Conservation (phyloP, 2,888 invertebrate species). For the Bombyx huttoni region DNA sequence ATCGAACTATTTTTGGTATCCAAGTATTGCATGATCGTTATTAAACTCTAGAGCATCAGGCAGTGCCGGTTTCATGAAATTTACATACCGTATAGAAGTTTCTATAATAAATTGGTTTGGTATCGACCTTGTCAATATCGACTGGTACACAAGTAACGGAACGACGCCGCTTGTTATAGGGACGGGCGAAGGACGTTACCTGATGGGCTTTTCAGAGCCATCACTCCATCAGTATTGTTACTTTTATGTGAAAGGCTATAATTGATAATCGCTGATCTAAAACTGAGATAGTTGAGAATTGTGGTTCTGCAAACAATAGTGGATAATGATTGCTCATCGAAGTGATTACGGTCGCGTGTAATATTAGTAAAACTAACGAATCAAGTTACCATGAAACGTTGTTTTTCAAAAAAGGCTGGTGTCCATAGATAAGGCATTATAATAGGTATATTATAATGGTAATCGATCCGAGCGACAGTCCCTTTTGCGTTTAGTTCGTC, state of each 20-base stretch:
- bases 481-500: too few relatives aligned
- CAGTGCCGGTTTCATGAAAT: neutral
- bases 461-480: too few relatives aligned
- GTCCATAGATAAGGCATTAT: too few relatives aligned
- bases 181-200: slow-evolving; percentile 1
- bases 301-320: neutral
- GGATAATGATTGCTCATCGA: neutral
- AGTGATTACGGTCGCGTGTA: neutral
- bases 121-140: slow-evolving; percentile 23
- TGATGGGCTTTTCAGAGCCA: neutral
- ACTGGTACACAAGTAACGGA: slow-evolving; percentile 21
- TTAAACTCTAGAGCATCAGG: neutral
- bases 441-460: too few relatives aligned
- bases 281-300: neutral
- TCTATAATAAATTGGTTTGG: neutral
- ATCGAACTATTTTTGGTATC: slow-evolving; percentile 3
- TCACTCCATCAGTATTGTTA: neutral
- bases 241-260: neutral
- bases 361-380: too few relatives aligned
- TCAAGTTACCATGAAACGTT: too few relatives aligned
- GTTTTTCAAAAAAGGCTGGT: too few relatives aligned
- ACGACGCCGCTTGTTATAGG: slow-evolving; percentile 20
- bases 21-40: neutral
- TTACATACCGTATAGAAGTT: neutral
- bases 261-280: neutral